Evolutionary conservation across 2,113 vertebrate genomes (phyloP), one percentile per base, ranked within the genome.

Genomic region (Syrmaticus mikado): DNA sequence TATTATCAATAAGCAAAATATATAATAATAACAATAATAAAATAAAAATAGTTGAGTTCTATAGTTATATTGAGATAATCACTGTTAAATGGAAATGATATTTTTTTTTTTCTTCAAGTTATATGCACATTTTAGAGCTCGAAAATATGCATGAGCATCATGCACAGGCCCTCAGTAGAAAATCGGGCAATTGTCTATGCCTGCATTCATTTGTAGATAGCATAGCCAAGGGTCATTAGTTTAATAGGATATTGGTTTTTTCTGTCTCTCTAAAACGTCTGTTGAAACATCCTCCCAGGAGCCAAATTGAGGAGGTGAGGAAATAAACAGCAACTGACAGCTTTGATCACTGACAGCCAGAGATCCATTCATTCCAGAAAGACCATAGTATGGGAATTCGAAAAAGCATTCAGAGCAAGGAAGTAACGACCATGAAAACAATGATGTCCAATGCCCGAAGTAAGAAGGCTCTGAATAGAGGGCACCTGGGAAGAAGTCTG

Each of bases 171-270:
- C 25, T 88, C 58, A 53, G 64, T 62, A 81, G 71, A 89, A 95
- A 97, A 91, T 88, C 67, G 53, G 22, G 24, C 8, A 30, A 92
- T 85, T 72, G 87, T 97, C 80, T 93, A 71, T 94, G 92, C 93
- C 90, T 96, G 80, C 77, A 60, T 92, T 95, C 41, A 27, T 89
- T 90, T 68, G 73, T 93, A 93, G 96, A 89, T 92, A 67, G 95
- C 95, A 86, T 70, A 82, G 96, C 93, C 90, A 94, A 97, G 97
- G 97, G 97, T 98, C 97, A 97, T 98, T 98, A 97, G 97, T 97
- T 97, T 97, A 97, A 98, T 97, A 96, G 97, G 97, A 95, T 97
- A 97, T 97, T 97, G 97, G 2, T 72, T 95, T 97, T 97, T 96
- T 96, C 95, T 96, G 88, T 96, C 93, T 96, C 92, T 98, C 97